Evolutionary conservation across 2,113 vertebrate species (phyloP), one percentile per base, ranked within the genome.

Genomic region (Cephalopholis sonnerati): DNA sequence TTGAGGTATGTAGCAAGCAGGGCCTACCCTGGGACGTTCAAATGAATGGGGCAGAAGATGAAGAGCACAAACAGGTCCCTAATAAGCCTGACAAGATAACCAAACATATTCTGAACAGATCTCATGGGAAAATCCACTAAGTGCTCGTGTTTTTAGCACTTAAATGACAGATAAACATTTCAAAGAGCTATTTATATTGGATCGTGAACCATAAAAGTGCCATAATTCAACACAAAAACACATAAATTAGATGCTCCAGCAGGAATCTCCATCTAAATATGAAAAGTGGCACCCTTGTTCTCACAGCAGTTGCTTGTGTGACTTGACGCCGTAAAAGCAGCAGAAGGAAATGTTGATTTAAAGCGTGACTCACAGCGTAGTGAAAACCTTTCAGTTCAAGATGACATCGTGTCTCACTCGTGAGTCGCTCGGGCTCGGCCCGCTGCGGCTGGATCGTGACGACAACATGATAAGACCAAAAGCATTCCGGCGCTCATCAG

Each of bases 391-490:
- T 20, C 41, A 86, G 41, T 66, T 87, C 46, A 61, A 79, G 83
- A 84, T 70, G 75, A 85, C 72, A 84, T 62, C 16, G 39, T 79
- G 83, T 89, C 85, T 87, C 25, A 9, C 76, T 59, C 18, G 50
- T 66, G 75, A 54, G 59, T 85, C 79, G 29, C 74, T 57, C 2
- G 4, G 64, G 53, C 78, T 22, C 51, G 39, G 72, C 74, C 68
- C 50, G 58, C 84, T 51, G 85, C 15, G 58, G 81, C 76, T 55
- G 65, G 50, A 85, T 85, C 46, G 77, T 73, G 84, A 90, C 85
- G 66, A 86, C 79, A 80, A 77, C 71, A 44, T 3, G 77, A 92
- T 90, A 90, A 91, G 90, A 93, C 88, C 81, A 91, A 91, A 93
- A 83, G 79, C 89, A 94, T 92, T 89, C 87, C 88, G 71, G 55